Evolutionary conservation across 2,113 vertebrate genomes (phyloP), one percentile per base, ranked within the genome.

Genomic region (Garra rufa): DNA sequence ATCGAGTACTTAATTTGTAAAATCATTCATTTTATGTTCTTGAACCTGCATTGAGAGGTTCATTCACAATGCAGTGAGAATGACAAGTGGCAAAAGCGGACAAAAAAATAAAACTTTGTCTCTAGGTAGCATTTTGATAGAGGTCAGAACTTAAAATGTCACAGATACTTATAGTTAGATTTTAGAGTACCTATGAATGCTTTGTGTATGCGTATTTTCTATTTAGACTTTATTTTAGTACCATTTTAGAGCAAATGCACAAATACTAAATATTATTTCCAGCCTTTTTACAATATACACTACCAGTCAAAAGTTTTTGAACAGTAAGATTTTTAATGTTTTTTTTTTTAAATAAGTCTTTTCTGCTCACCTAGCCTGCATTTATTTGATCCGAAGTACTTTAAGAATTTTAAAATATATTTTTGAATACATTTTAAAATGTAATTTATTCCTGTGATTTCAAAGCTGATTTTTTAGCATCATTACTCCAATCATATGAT

Each of bases 41-140:
- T 73, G n/a, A 44, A 73, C 69, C 41, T 26, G 69, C 43, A 44
- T 46, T 73, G 69, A 13, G 21, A 46, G 69, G 69, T 73, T 73
- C 6, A 46, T 24, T 73, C n/a, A 26, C n/a, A 73, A 73, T 6
- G 38, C 38, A 46, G 30, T 21, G 41, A 73, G 70, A 73, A 46
- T 73, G 70, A 73, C 13, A 73, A 44, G n/a, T 26, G 34, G 67
- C 34, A 69, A 38, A 69, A 41, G 17, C 34, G 10, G 11, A 41
- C 7, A 24, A 71, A 71, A n/a, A 70, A 71, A n/a, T 21, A 2
- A 11, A 69, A 69, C 9, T 26, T 3, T 19, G 19, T 69, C 65
- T 69, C 30, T 15, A 38, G 30, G 17, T 67, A 65, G 28, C 17
- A 4, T 67, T 67, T 67, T 15, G n/a, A 34, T 15, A 65, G 28